Evolutionary conservation across 2,797 vertebrate species (phyloP), one percentile per base, ranked within the genome.

Genomic region (Spondyliosoma cantharus): DNA sequence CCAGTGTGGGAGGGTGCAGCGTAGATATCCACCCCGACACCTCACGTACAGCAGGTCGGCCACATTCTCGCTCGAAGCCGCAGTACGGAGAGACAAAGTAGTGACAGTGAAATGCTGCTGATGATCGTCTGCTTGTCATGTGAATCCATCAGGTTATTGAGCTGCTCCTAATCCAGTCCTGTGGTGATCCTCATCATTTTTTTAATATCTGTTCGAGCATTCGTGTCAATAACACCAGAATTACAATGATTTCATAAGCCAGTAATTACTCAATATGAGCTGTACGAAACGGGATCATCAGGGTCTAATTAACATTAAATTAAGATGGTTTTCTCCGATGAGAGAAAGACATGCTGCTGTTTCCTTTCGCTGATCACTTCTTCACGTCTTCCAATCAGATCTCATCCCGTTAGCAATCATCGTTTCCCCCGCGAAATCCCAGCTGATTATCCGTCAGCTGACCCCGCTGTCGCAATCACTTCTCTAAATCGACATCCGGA

Each of bases 1-100:
- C 29, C 37, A 62, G 69, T 81, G 75, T 88, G 54, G 84, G 91
- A 81, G 80, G 32, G 78, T 69, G 57, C 58, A 69, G 76, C 49
- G 2, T 24, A 82, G 85, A 83, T 46, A 64, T 78, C 12, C 19
- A 80, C 63, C 59, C 46, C 53, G 58, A 45, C 49, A 54, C 56
- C 43, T 50, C 52, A 46, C 74, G 49, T 65, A 0, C 54, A 67
- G n/a, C 13, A 59, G 58, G 74, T 80, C 61, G 15, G 65, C 11
- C 12, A 46, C 60, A 62, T 71, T 20, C 76, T 76, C 59, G 56
- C 3, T 49, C 32, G 7, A 61, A 73, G 27, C 63, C 42, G 64
- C 19, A 59, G 7, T 8, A 25, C 8, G 43, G 6, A 63, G 46
- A 56, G 60, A 22, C 8, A 0, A 57, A 19, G 37, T 12, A 27